Evolutionary conservation across 2,888 invertebrate genomes (phyloP), one percentile per base, ranked within the genome.

Genomic region (Phasia obesa): DNA sequence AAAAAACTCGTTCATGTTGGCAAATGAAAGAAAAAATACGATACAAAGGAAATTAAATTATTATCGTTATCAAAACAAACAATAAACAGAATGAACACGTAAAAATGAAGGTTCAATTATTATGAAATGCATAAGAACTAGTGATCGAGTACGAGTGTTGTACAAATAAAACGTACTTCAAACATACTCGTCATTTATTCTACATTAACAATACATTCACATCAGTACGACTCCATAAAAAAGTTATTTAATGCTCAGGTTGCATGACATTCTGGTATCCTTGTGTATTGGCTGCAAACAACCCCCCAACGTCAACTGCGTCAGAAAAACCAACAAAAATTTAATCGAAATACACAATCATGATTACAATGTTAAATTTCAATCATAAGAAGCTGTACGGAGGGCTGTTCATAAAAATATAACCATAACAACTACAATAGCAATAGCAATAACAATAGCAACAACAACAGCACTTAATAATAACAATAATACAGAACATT

Each of bases 231-330:
- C 27, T 2, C 17, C n/a, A 19, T 38, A 3, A 15, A 15, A 64
- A 17, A 49, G 47, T 23, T 57, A 59, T 59, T 76, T 78, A 79
- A 79, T 79, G 79, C 49, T 79, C 70, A 78, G 79, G 78, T 83
- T 75, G 83, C 83, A 71, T 83, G 83, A 60, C 55, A 60, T 13
- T 44, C 35, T 5, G 17, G 35, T 35, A 60, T 49, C 65, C 51
- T n/a, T 11, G 19, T 73, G 35, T 51, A 51, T 49, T 57, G 59
- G 19, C 78, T 42, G 35, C 49, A 27, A 59, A 13, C 38, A 27
- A 53, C 23, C 17, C 31, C 23, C 17, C 31, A 21, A 23, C 42
- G 15, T 15, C 42, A 38, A 13, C 21, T 21, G 23, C 27, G 19
- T n/a, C n/a, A 38, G 23, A 59, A 25, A 47, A 21, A 55, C 15